Evolutionary conservation across 2,888 invertebrate species (phyloP).

Genomic region (Octodonta nipae): DNA sequence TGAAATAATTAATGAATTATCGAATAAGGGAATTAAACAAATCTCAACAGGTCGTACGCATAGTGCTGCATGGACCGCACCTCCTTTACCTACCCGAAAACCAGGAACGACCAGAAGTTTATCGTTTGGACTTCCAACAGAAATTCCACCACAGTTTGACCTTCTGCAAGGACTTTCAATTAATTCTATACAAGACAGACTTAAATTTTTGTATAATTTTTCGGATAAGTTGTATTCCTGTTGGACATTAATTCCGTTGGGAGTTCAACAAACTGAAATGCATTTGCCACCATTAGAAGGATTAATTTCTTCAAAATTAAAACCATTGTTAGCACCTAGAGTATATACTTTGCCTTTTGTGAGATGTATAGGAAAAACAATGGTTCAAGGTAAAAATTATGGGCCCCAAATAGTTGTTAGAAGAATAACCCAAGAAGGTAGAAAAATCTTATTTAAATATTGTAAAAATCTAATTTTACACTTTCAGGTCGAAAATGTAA

Average conservation of each 20-base stretch:
- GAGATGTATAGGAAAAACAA: conserved; percentile 48
- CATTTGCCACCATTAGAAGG: conserved; percentile 34
- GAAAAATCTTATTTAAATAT: background rate
- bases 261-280: conserved; percentile 34
- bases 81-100: conserved; percentile 37
- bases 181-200: conserved; percentile 40
- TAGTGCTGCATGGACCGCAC: conserved; percentile 49
- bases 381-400: conserved; percentile 53
- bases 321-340: conserved; percentile 43
- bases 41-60: conserved; percentile 50
- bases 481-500: conserved; percentile 37
- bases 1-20: conserved; percentile 39
- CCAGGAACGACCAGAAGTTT: conserved; percentile 32
- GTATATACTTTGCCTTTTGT: conserved; percentile 51
- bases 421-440: conserved; percentile 43
- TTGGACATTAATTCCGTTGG: conserved; percentile 42
- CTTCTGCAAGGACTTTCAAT: conserved; percentile 39
- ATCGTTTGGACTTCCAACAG: conserved; percentile 27
- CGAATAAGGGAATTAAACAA: conserved; percentile 43
- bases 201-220: conserved; percentile 45
- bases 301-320: conserved; percentile 35
- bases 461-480: conserved; percentile 2
- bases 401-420: conserved; percentile 52
- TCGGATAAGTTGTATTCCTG: conserved; percentile 48
- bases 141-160: conserved; percentile 44